These are phyloP conservation scores for Spialia ferax DNA, from an alignment of 2,888 invertebrate genomes.

Conservation along the genomic window DNA sequence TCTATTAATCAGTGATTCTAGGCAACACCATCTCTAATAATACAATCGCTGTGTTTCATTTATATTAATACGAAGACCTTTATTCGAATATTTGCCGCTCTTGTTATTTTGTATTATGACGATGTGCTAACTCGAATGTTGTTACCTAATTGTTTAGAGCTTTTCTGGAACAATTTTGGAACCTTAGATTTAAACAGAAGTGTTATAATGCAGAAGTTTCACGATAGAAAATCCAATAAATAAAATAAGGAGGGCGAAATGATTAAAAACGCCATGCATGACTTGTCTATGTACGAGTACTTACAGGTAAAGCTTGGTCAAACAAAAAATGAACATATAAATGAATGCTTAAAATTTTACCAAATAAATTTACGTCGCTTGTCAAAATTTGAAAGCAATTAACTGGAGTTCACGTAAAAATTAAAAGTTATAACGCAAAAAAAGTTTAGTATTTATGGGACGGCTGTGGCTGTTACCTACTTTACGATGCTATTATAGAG, in stretches of 20 bases:
- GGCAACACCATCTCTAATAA: slow-evolving; percentile 5
- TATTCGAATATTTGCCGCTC: not conserved
- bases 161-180: too few relatives aligned
- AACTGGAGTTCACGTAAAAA: slow-evolving; percentile 45
- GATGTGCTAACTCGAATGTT: not conserved
- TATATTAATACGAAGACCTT: not conserved
- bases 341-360: not conserved
- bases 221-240: too few relatives aligned
- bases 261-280: not conserved
- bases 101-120: not conserved
- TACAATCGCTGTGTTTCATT: not conserved
- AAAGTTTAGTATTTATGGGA: slow-evolving; percentile 58
- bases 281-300: not conserved
- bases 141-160: too few relatives aligned
- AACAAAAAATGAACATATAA: not conserved
- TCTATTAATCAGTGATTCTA: slow-evolving; percentile 20
- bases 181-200: too few relatives aligned
- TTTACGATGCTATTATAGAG: slow-evolving; percentile 81
- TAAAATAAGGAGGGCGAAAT: too few relatives aligned
- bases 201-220: too few relatives aligned
- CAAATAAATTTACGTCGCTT: not conserved
- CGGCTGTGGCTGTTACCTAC: slow-evolving; percentile 63
- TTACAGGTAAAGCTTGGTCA: not conserved
- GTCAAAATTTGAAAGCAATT: slow-evolving; percentile 6
- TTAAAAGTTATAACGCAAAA: slow-evolving; percentile 32